These are phyloP conservation scores for Marmota monax DNA, from an alignment of 2,113 vertebrate genomes.

Conservation along the genomic window DNA sequence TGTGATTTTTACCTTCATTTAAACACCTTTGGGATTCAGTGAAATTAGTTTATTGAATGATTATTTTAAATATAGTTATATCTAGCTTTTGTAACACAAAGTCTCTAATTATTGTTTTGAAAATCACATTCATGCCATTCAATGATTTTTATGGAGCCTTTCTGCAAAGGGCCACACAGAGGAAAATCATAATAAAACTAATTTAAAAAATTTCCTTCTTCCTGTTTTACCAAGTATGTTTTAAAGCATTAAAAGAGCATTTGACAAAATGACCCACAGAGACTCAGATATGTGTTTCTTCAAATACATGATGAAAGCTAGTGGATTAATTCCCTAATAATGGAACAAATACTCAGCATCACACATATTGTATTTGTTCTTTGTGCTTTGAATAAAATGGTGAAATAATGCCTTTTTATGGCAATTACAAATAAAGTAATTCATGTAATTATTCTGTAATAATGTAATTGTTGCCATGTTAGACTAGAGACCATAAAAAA, in stretches of 20 bases:
- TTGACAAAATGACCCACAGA: background rate
- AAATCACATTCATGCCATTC: background rate
- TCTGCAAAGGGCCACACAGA: accelerated
- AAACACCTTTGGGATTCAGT: background rate
- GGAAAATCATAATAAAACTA: slow-evolving; percentile 1
- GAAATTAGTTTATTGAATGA: slow-evolving; percentile 12
- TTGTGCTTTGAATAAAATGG: slow-evolving; percentile 31
- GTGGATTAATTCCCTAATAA: slow-evolving; percentile 45
- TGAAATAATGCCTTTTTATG: slow-evolving; percentile 61
- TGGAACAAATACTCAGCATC: background rate
- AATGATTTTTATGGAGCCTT: background rate
- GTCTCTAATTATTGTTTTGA: slow-evolving; percentile 43
- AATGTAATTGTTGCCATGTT: slow-evolving; percentile 72
- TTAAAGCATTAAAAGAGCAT: slow-evolving; percentile 41
- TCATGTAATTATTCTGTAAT: slow-evolving; percentile 79
- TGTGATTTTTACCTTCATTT: slow-evolving; percentile 6
- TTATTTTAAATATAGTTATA: slow-evolving; percentile 20
- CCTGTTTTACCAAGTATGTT: slow-evolving; percentile 53
- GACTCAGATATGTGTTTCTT: slow-evolving; percentile 19
- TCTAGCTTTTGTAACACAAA: slow-evolving; percentile 6
- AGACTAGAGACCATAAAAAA: slow-evolving; percentile 75
- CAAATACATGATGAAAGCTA: slow-evolving; percentile 8
- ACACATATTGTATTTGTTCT: background rate
- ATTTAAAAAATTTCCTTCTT: background rate
- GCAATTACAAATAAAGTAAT: slow-evolving; percentile 76